phyloP scores from a whole-genome alignment of 2,888 invertebrate genomes.

The Brenthis hecate region DNA sequence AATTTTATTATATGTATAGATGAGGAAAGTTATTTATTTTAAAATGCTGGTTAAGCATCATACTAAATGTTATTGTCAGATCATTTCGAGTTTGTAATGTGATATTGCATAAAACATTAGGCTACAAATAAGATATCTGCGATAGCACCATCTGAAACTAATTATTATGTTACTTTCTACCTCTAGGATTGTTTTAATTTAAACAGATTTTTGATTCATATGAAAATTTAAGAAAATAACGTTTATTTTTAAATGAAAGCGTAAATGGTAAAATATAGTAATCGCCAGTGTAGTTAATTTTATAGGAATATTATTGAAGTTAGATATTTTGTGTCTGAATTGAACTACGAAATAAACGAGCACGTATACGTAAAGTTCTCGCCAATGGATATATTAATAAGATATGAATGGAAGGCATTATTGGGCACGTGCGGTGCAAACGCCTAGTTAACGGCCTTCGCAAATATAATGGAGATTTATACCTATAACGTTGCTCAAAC shows the following conservation, averaged over 20 bases:
- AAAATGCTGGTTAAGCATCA: background rate
- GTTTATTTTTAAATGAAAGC: too few species aligned
- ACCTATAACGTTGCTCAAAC: background rate
- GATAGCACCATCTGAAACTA: background rate
- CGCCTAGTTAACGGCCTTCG: background rate
- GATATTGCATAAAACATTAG: constrained; percentile 19
- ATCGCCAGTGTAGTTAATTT: background rate
- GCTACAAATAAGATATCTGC: background rate
- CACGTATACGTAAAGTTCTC: background rate
- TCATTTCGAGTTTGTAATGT: constrained; percentile 4
- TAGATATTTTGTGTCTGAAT: background rate
- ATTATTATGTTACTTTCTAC: too few species aligned
- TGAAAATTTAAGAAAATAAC: too few species aligned
- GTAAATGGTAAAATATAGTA: background rate
- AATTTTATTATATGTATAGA: too few species aligned
- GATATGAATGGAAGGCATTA: constrained; percentile 26
- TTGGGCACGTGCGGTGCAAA: constrained; percentile 24
- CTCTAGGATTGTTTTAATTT: too few species aligned
- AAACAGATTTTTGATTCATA: too few species aligned
- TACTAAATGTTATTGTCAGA: constrained; percentile 1
- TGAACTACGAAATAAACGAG: background rate
- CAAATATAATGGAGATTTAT: background rate
- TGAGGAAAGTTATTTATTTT: background rate
- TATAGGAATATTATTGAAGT: background rate
- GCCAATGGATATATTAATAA: constrained; percentile 21